Base-by-base conservation (phyloP, 1,140 invertebrate species). In the Sarcophaga peregrina region DNA sequence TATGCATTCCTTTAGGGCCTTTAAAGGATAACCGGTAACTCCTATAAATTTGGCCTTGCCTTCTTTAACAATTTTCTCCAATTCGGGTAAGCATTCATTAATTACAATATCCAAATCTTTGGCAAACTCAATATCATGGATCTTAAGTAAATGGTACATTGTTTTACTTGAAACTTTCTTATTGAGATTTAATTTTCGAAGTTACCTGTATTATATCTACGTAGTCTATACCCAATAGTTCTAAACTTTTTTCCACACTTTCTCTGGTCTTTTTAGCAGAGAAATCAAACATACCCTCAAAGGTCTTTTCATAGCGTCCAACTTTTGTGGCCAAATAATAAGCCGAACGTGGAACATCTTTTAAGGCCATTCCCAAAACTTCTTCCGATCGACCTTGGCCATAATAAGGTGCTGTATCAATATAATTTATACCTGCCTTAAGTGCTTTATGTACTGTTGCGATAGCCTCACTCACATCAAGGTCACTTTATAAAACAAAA, bases 281-380 rank as follows among this genome's bases (percentile, higher is more conserved):
- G 90, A 97, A 98, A 90, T 99, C 95, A 90, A 98, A 98, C 95
- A 97, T 96, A 78, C 93, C 91, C 50, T 93, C 92, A 25, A 92
- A 93, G 82, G 95, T 92, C 46, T 92, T 91, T 84, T 95, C 94
- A 87, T 97, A 98, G 82, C 97, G 93, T 3, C 96, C 96, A 54
- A 97, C 93, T 93, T 99, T 99, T n/a, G 97, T 98, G 11, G 94
- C 95, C n/a, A 99, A 93, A 87, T 97, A 98, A 90, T 96, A 98
- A 3, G 95, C 92, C 84, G 95, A 85, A 46, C 98, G 91, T 0
- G 97, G 97, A 82, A 98, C 92, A 68, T 91, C 93, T 90, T 93
- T 92, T 0, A 98, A 91, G 6, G 96, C 96, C 92, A 96, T 94
- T 84, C 97, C 98, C 10, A 98, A 90, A 46, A 95, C 91, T 85